Conservation (phyloP, 2,888 invertebrate genomes). For the Macrosoma leucophasiata region DNA sequence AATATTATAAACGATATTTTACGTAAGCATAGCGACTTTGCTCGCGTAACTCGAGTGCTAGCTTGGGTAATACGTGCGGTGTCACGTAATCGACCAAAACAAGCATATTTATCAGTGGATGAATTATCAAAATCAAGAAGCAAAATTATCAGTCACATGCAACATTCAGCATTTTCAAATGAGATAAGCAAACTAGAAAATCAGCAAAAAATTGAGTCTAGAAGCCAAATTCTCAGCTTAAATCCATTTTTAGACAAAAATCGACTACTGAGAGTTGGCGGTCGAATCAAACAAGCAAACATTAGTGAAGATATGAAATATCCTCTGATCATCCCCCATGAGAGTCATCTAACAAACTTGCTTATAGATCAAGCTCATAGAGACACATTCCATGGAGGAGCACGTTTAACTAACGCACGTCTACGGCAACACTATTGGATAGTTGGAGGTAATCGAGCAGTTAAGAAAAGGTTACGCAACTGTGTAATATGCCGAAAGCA, state of each 20-base stretch:
- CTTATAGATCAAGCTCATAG: slow-evolving; percentile 21
- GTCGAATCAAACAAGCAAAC: slow-evolving; percentile 11
- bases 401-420: slow-evolving; percentile 14
- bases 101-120: slow-evolving; percentile 2
- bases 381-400: slow-evolving; percentile 21
- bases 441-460: slow-evolving; percentile 11
- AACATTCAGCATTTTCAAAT: slow-evolving; percentile 2
- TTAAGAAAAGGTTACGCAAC: slow-evolving; percentile 11
- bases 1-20: slow-evolving; percentile 3
- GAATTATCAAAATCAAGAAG: slow-evolving; percentile 4
- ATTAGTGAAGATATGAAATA: slow-evolving; percentile 6
- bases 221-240: slow-evolving; percentile 10
- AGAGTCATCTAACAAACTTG: slow-evolving; percentile 14
- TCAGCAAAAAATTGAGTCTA: not conserved
- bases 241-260: slow-evolving; percentile 14
- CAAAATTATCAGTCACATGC: slow-evolving; percentile 1
- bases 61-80: slow-evolving; percentile 5
- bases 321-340: slow-evolving; percentile 13
- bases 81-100: slow-evolving; percentile 1
- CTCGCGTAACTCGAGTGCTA: slow-evolving; percentile 1
- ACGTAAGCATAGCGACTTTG: slow-evolving; percentile 3
- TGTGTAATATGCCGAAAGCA: slow-evolving; percentile 18
- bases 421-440: slow-evolving; percentile 22
- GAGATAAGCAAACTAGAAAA: slow-evolving; percentile 5
- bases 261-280: slow-evolving; percentile 14